Base-by-base conservation (phyloP, 2,888 invertebrate genomes). In the Aphrophora alni region DNA sequence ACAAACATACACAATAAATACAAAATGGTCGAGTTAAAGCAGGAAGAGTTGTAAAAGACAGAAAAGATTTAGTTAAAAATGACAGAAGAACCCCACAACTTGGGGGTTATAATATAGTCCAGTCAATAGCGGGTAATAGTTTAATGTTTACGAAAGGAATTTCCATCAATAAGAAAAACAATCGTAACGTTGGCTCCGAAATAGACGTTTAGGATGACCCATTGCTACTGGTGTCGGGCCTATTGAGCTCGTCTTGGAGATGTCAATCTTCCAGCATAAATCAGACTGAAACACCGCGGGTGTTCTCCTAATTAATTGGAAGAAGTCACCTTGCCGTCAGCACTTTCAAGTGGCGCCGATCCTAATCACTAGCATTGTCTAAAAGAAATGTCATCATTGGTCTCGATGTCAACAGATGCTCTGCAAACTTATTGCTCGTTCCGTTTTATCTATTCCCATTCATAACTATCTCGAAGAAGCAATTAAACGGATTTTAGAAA, bases 261-360 rank as follows among this genome's bases (percentile, higher is more conserved):
- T 44, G 44, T 44, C 44, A 44, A 44, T 44, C 44, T 44, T 10
- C 44, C 44, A 12, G 17, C 44, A 44, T 44, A 44, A 44, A 44
- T 44, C 44, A 44, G 44, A 17, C 44, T 3, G 14, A 17, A 44
- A 44, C 75, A 14, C 78, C 24, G 78, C 78, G 78, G 78, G 78
- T 51, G 78, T 59, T 51, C 78, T 27, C 17, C 72, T 78, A 78
- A 78, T 78, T 78, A 78, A 80, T 80, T 44, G 80, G 44, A 17
- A 14, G 17, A 2, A 44, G 44, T 44, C 44, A 44, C 44, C 44
- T 73, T 24, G 59, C 33, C 78, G 78, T 78, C 78, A 78, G n/a
- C 71, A 44, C 72, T 78, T 44, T 33, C 78, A 59, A 73, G 73
- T 28, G 78, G 78, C 78, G 78, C 78, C 78, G 78, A 78, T 78